These are phyloP conservation scores for Psittacula derbiana DNA, from an alignment of 2,797 vertebrate genomes.

Conservation along the genomic window DNA sequence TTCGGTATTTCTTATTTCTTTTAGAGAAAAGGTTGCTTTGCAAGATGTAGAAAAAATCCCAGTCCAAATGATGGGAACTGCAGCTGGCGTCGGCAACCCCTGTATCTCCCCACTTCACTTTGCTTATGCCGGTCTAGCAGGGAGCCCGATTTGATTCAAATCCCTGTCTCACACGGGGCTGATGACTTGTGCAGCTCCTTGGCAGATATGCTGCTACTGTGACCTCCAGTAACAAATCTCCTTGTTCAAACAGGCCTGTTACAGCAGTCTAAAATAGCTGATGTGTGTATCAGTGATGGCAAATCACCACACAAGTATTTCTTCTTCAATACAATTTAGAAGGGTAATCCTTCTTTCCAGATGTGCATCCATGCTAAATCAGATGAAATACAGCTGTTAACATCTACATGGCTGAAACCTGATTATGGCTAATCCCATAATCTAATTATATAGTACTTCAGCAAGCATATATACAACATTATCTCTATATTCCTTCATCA, in stretches of 20 bases:
- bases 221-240: not conserved
- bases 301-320: not conserved
- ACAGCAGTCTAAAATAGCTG: fast-evolving
- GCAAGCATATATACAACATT: not conserved
- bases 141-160: not conserved
- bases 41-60: not conserved
- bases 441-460: not conserved
- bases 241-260: not conserved
- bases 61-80: not conserved
- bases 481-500: not conserved
- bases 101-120: not conserved
- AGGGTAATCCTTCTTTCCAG: not conserved
- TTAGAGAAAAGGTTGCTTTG: not conserved
- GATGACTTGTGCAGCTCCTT: not conserved
- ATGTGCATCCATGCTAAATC: not conserved
- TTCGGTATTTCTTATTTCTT: not conserved
- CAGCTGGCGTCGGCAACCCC: not conserved
- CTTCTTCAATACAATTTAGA: not conserved
- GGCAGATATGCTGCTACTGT: not conserved
- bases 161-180: not conserved
- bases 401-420: not conserved
- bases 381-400: constrained; percentile 2
- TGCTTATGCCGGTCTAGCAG: not conserved
- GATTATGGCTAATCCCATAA: not conserved
- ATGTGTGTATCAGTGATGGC: not conserved